Percentiles rank a stretch among this genome's conserved stretches.
phyloP scores from a whole-genome alignment of 2,113 vertebrate genomes.

The Salvelinus fontinalis region DNA sequence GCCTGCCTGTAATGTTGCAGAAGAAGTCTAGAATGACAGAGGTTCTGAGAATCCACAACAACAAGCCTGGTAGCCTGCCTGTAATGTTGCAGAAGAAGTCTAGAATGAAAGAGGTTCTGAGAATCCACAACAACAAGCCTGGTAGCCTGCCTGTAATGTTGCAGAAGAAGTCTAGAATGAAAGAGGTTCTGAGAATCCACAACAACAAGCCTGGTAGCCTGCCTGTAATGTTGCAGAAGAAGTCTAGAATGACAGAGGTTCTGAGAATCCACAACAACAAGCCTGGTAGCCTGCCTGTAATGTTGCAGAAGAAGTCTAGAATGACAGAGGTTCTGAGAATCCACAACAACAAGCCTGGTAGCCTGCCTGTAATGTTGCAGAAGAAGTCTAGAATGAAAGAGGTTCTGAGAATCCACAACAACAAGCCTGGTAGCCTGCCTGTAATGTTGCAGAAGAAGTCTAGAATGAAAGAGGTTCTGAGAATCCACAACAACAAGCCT shows the following conservation, averaged over 20 bases:
- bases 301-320: slow-evolving; percentile 16
- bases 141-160: slow-evolving; percentile 12
- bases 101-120: neutral
- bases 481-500: neutral
- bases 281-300: neutral
- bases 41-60: neutral
- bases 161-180: slow-evolving; percentile 7
- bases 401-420: neutral
- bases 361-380: slow-evolving; percentile 14
- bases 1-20: slow-evolving; percentile 14
- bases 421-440: neutral
- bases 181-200: neutral
- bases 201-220: neutral
- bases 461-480: neutral
- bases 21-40: neutral
- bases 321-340: neutral
- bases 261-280: neutral
- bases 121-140: neutral
- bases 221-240: slow-evolving; percentile 20
- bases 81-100: slow-evolving; percentile 16
- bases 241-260: neutral
- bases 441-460: slow-evolving; percentile 16
- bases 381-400: slow-evolving; percentile 1
- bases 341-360: neutral
- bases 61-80: neutral